Conservation (phyloP, 2,888 invertebrate species). For the Hyppa rectilinea region DNA sequence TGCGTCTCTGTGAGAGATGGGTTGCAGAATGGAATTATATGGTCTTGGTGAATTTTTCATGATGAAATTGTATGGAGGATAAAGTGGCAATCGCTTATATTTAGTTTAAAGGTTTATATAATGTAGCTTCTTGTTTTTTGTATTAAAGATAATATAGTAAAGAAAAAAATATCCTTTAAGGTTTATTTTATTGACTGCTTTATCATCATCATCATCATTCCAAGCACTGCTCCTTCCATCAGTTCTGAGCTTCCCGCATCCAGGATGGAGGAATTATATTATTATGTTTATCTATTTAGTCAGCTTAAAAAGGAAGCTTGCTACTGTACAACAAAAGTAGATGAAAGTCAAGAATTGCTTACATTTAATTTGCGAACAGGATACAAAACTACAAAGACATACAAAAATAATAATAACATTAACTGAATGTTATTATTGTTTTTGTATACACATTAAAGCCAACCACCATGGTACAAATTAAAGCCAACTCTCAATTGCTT, state of each 20-base stretch:
- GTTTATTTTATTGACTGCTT: too few relatives aligned
- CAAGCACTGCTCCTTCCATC: too few relatives aligned
- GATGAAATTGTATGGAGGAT: neutral
- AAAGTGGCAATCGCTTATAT: neutral
- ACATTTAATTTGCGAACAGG: neutral
- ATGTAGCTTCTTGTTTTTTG: too few relatives aligned
- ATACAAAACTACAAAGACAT: neutral
- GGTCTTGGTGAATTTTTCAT: slow-evolving; percentile 2
- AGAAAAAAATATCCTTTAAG: too few relatives aligned
- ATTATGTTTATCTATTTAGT: too few relatives aligned
- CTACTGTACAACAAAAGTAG: neutral
- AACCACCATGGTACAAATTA: slow-evolving; percentile 4
- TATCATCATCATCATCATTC: too few relatives aligned
- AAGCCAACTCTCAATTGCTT: slow-evolving; percentile 19
- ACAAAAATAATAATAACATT: too few relatives aligned
- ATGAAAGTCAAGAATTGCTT: neutral
- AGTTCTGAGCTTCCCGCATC: too few relatives aligned
- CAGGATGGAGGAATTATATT: too few relatives aligned
- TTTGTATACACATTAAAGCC: too few relatives aligned
- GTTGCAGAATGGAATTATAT: slow-evolving; percentile 28
- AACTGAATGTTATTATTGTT: too few relatives aligned
- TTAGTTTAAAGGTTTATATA: neutral
- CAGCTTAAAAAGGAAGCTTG: neutral
- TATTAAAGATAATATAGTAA: too few relatives aligned
- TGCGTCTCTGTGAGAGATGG: slow-evolving; percentile 34